phyloP scores from a whole-genome alignment of 2,797 vertebrate genomes.

The Amblyraja radiata region DNA sequence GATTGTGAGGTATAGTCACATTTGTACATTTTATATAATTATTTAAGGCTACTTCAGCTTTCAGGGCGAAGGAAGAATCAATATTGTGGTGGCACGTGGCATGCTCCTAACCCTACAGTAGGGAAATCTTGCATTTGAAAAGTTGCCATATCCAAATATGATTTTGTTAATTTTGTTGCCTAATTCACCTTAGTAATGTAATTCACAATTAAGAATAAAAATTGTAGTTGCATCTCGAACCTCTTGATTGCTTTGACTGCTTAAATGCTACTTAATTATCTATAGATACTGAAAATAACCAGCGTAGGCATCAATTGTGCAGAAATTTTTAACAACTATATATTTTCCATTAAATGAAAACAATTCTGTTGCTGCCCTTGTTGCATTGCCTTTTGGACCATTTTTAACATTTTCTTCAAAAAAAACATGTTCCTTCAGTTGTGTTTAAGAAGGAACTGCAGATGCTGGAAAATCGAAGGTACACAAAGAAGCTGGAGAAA shows the following conservation, averaged over 20 bases:
- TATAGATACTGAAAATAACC: background rate
- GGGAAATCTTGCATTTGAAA: background rate
- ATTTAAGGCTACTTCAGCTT: background rate
- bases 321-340: background rate
- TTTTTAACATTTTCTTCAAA: background rate
- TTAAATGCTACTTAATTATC: background rate
- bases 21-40: background rate
- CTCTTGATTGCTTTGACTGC: background rate
- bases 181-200: background rate
- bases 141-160: background rate
- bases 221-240: background rate
- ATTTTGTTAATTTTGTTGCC: background rate
- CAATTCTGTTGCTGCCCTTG: background rate
- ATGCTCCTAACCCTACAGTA: background rate
- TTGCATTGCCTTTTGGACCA: background rate
- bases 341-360: background rate
- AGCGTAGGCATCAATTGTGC: background rate
- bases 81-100: background rate
- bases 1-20: constrained; percentile 78
- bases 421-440: no score
- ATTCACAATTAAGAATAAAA: background rate
- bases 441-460: no score
- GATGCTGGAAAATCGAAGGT: no score
- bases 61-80: background rate
- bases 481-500: no score